phyloP scores from a whole-genome alignment of 2,888 invertebrate species.

The Nomada lathburiana region DNA sequence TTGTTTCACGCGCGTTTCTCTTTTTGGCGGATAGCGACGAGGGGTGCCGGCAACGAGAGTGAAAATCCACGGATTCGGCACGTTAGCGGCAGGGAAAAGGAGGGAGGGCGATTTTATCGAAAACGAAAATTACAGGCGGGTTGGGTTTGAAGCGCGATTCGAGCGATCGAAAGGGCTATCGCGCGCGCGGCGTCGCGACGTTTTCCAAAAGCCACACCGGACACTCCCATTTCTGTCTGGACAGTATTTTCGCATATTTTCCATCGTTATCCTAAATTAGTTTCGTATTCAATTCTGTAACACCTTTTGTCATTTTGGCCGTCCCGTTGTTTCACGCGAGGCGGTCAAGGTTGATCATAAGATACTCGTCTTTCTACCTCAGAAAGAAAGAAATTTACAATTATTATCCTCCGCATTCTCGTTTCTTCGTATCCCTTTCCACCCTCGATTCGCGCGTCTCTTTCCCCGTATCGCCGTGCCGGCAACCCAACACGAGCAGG shows the following conservation, averaged over 20 bases:
- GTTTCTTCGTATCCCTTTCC: not conserved
- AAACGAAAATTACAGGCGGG: constrained; percentile 22
- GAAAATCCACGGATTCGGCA: constrained; percentile 14
- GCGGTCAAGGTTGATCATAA: not conserved
- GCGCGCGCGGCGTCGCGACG: constrained; percentile 9
- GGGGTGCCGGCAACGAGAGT: not conserved
- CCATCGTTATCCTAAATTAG: not conserved
- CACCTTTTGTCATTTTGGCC: not conserved
- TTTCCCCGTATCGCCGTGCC: too few species aligned
- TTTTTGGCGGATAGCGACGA: too few species aligned
- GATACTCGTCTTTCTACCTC: not conserved
- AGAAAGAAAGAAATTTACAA: not conserved
- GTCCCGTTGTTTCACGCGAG: not conserved
- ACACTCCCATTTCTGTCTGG: not conserved
- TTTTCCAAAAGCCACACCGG: constrained; percentile 33
- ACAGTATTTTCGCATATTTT: not conserved
- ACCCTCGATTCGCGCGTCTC: not conserved
- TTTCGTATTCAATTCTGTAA: not conserved
- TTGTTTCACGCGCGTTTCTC: not conserved
- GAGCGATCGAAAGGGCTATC: constrained; percentile 49
- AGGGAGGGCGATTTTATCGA: constrained; percentile 7
- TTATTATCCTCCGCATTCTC: constrained; percentile 7
- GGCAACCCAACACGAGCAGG: constrained; percentile 12
- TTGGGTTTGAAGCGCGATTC: constrained; percentile 26
- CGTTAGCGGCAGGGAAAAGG: not conserved